Evolutionary conservation across 2,888 invertebrate genomes (phyloP), one percentile per base, ranked within the genome.

Genomic region (Philhelius pedissequus): DNA sequence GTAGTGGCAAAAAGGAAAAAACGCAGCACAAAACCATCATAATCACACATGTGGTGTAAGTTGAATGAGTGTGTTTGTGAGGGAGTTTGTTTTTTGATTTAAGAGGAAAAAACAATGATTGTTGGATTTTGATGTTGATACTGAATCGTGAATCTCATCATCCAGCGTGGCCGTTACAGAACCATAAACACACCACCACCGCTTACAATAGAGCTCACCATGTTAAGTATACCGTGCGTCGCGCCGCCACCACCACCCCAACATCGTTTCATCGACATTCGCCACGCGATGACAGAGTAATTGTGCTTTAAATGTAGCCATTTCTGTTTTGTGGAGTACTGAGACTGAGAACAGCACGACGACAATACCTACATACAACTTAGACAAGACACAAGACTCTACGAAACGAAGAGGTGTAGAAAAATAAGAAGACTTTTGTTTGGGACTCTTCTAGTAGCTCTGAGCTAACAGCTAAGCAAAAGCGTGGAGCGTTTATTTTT

Each of bases 401-500:
- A 70, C 60, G 22, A 15, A n/a, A n/a, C n/a, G 20, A 64, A 56
- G 45, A 71, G 18, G 56, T n/a, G n/a, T 35, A 45, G 25, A 32
- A 68, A 64, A 54, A 38, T 69, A 75, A 64, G 75, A 78, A 74
- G 64, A 79, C 76, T 84, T 84, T 84, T 84, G 79, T 83, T 75
- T 75, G 66, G 48, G 62, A 25, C 43, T 64, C 62, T 64, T 25
- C 35, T 35, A 56, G 32, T 20, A 38, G 38, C 60, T 60, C 60
- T 66, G 20, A 50, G 75, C 71, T 18, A 60, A 54, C 11, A 38
- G 15, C n/a, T 32, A 54, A 40, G 25, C 35, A 60, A 38, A 58
- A 75, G 79, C 83, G 79, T 79, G 68, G 58, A 78, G 74, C 83
- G 83, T 78, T 79, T 69, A 62, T 70, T 64, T 75, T 79, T 71